Conservation (phyloP, 2,888 invertebrate species). For the Metopia argyrocephala region DNA sequence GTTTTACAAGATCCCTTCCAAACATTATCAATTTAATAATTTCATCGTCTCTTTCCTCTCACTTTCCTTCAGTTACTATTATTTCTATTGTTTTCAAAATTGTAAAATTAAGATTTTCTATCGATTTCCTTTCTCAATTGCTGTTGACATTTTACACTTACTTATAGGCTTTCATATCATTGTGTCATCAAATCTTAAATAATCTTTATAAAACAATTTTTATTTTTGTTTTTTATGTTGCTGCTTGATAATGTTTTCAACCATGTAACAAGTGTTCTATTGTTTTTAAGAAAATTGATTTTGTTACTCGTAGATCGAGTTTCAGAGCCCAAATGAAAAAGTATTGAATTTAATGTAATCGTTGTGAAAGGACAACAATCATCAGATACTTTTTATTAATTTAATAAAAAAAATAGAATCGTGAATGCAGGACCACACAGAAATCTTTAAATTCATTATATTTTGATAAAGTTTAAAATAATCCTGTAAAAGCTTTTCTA, state of each 20-base stretch:
- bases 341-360: conserved; percentile 33
- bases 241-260: not conserved
- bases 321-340: not conserved
- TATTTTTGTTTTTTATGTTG: not conserved
- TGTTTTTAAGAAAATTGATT: conserved; percentile 29
- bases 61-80: conserved; percentile 13
- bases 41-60: not conserved
- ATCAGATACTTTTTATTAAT: conserved; percentile 52
- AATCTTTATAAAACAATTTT: not conserved
- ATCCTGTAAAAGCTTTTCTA: no score
- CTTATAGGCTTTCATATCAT: conserved; percentile 37
- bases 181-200: conserved; percentile 34
- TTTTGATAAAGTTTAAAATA: no score
- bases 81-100: conserved; percentile 42
- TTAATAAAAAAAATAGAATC: conserved; percentile 50
- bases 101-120: conserved; percentile 54
- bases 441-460: not conserved
- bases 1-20: conserved; percentile 42
- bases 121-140: conserved; percentile 40
- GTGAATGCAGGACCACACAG: conserved; percentile 42
- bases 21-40: not conserved
- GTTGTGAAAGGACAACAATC: conserved; percentile 7
- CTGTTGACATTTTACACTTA: conserved; percentile 64
- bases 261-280: conserved; percentile 40
- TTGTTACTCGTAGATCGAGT: conserved; percentile 35